Conservation (phyloP, 2,113 vertebrate genomes). For the Ginglymostoma cirratum region DNA sequence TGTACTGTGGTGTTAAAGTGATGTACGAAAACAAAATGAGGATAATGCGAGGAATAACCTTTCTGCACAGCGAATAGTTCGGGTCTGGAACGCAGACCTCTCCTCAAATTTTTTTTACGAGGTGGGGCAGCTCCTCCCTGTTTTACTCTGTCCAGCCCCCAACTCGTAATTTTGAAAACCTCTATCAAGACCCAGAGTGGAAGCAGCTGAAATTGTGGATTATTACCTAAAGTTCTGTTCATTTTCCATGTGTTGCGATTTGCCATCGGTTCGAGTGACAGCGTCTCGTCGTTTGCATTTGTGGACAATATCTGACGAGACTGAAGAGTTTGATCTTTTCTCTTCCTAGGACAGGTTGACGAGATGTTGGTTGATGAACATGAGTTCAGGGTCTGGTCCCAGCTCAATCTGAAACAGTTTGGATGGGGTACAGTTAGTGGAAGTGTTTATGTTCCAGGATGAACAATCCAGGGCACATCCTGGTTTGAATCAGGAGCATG, state of each 20-base stretch:
- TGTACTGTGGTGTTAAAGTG: too few species aligned
- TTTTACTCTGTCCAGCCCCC: too few species aligned
- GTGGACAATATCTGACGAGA: neutral
- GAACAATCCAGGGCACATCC: neutral
- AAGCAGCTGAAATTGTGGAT: neutral
- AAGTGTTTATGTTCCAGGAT: neutral
- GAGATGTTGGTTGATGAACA: neutral
- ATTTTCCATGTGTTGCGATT: neutral
- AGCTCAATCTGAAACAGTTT: neutral
- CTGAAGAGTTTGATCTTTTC: neutral
- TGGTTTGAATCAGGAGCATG: too few species aligned
- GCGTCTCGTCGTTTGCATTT: neutral
- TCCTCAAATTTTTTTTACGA: too few species aligned
- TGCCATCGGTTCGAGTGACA: accelerated
- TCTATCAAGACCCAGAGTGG: neutral
- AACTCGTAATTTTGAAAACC: neutral
- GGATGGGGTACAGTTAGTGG: neutral
- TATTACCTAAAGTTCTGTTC: neutral
- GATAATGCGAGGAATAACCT: too few species aligned
- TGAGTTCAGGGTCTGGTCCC: too few species aligned
- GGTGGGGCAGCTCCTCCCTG: too few species aligned
- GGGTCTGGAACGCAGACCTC: too few species aligned
- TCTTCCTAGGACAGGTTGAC: neutral
- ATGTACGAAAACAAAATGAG: too few species aligned
- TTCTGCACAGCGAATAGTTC: too few species aligned